phyloP scores from a whole-genome alignment of 2,113 vertebrate genomes.

The Hippocampus comes region DNA sequence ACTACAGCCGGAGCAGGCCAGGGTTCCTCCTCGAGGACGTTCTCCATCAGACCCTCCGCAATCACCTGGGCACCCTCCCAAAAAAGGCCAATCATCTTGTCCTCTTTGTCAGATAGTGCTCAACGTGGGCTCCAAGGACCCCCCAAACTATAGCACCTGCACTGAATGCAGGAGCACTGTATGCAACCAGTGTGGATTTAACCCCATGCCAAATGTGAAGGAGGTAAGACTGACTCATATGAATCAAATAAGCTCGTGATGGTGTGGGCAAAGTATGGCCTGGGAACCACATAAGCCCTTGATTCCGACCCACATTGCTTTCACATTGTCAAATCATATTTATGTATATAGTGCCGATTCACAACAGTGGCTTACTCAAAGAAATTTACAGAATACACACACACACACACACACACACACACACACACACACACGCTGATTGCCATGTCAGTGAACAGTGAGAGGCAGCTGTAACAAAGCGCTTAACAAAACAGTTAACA shows the following conservation, averaged over 20 bases:
- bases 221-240: constrained; percentile 69
- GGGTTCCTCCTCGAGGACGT: constrained; percentile 35
- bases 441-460: too few relatives aligned
- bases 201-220: constrained; percentile 81
- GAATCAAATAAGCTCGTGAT: background rate
- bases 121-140: constrained; percentile 75
- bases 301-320: too few relatives aligned
- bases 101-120: constrained; percentile 86
- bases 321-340: too few relatives aligned
- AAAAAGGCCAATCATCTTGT: constrained; percentile 65
- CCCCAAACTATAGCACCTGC: constrained; percentile 86
- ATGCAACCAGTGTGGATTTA: constrained; percentile 96
- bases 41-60: constrained; percentile 11
- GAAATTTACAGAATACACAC: too few relatives aligned
- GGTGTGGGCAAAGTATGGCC: too few relatives aligned
- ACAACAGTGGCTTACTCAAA: too few relatives aligned
- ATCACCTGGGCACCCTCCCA: constrained; percentile 24
- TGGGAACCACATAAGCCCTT: too few relatives aligned
- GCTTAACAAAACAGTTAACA: too few relatives aligned
- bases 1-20: constrained; percentile 44
- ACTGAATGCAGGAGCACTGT: constrained; percentile 88
- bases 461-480: too few relatives aligned
- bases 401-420: too few relatives aligned
- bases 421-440: too few relatives aligned
- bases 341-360: too few relatives aligned